These are phyloP conservation scores for Gyps fulvus DNA, from an alignment of 2,113 vertebrate genomes.

Conservation along the genomic window DNA sequence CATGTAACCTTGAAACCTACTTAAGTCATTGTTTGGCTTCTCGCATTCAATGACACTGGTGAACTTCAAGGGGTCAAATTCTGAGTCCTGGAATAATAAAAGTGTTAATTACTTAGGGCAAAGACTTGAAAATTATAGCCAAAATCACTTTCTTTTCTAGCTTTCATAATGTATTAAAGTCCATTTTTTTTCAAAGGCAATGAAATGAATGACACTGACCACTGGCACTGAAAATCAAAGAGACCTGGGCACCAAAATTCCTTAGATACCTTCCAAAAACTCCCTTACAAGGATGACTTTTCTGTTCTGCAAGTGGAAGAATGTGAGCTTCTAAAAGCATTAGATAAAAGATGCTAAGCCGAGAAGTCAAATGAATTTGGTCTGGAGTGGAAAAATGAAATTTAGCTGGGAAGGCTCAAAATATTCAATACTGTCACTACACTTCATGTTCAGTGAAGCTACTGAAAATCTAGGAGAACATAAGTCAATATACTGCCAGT, in stretches of 20 bases:
- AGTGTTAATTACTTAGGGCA: neutral
- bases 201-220: neutral
- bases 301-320: neutral
- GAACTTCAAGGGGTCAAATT: slow-evolving; percentile 93
- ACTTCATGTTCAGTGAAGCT: neutral
- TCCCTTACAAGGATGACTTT: neutral
- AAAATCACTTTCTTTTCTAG: neutral
- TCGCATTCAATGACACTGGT: slow-evolving; percentile 95
- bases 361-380: neutral
- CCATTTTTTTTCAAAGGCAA: neutral
- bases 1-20: slow-evolving; percentile 93
- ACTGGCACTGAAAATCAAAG: neutral
- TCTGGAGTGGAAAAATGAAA: neutral
- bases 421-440: neutral
- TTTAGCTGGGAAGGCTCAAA: neutral
- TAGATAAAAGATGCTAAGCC: neutral
- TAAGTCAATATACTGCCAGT: neutral
- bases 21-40: slow-evolving; percentile 96
- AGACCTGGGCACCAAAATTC: neutral
- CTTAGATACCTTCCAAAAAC: neutral
- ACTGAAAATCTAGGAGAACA: neutral
- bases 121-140: neutral
- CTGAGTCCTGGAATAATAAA: slow-evolving; percentile 84
- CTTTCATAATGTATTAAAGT: neutral
- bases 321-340: neutral